Evolutionary conservation across 35 echinoderm and acorn worm species (phyloP), one percentile per base, ranked within the genome.

Genomic region (Lytechinus variegatus): DNA sequence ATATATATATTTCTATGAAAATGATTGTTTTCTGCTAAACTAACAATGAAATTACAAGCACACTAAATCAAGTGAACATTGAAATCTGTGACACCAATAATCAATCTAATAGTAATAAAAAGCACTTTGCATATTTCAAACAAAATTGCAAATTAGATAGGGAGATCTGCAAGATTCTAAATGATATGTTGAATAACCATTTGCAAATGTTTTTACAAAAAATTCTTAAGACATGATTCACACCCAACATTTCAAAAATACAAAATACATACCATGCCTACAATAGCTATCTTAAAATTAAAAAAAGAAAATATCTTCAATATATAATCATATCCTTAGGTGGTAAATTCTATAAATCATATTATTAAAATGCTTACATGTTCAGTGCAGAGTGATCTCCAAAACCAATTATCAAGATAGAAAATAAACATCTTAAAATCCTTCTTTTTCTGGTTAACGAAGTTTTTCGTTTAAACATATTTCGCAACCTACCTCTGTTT

Each of bases 31-130:
- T 79, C 19, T 79, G 66, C 66, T 79, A 24, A 79, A 79, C 16
- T 79, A 24, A 79, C 66, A 79, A 79, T 79, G 66, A 79, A 79
- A 79, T 79, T 79, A 79, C 66, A 14, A 79, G 66, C 66, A 79
- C 66, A 79, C 66, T 79, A 24, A 79, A 79, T 79, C 66, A 79
- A 79, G n/a, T 79, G n/a, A 79, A 79, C 66, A 79, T 58, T 58
- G 9, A 58, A 58, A 58, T 79, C 4, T n/a, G 19, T 79, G 4
- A n/a, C 66, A 79, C 8, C 6, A 79, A 79, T 4, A n/a, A 79
- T 79, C 66, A 44, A 44, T 44, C 33, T 44, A 44, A 44, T 79
- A 79, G n/a, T 79, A n/a, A 79, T 24, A 79, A 79, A 79, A 79
- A 79, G 66, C 66, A 79, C 56, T 79, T 79, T 79, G 66, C 66